Conservation (phyloP, 2,888 invertebrate species). For the Liopterus haemorrhoidalis region DNA sequence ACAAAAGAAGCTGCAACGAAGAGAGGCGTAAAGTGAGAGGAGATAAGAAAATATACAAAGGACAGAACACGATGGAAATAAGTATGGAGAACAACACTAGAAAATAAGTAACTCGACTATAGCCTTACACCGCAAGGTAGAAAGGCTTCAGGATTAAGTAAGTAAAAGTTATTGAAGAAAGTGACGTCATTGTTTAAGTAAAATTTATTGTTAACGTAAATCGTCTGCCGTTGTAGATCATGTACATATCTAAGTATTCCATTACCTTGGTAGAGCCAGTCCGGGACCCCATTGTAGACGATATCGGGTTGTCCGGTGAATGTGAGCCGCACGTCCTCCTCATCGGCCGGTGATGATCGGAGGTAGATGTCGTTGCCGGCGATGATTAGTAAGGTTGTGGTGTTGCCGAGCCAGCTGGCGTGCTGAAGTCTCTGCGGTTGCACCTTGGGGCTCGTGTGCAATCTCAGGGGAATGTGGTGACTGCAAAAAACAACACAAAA, state of each 20-base stretch:
- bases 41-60: too few species aligned
- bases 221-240: background rate
- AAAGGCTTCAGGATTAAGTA: too few species aligned
- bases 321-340: slow-evolving; percentile 64
- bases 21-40: too few species aligned
- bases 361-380: slow-evolving; percentile 87
- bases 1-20: too few species aligned
- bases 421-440: slow-evolving; percentile 72
- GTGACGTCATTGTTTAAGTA: too few species aligned
- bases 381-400: slow-evolving; percentile 71
- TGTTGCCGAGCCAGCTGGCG: slow-evolving; percentile 76
- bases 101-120: too few species aligned
- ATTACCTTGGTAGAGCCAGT: slow-evolving; percentile 95
- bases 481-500: slow-evolving; percentile 44
- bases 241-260: slow-evolving; percentile 17
- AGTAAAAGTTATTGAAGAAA: slow-evolving; percentile 5
- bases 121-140: too few species aligned
- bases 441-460: slow-evolving; percentile 66
- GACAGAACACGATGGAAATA: too few species aligned
- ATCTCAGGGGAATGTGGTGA: slow-evolving; percentile 78
- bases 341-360: slow-evolving; percentile 64
- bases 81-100: too few species aligned
- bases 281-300: slow-evolving; percentile 88
- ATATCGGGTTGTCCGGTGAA: slow-evolving; percentile 70
- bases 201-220: slow-evolving; percentile 15